Conservation (phyloP, 2,797 vertebrate genomes). For the Argyrosomus regius region DNA sequence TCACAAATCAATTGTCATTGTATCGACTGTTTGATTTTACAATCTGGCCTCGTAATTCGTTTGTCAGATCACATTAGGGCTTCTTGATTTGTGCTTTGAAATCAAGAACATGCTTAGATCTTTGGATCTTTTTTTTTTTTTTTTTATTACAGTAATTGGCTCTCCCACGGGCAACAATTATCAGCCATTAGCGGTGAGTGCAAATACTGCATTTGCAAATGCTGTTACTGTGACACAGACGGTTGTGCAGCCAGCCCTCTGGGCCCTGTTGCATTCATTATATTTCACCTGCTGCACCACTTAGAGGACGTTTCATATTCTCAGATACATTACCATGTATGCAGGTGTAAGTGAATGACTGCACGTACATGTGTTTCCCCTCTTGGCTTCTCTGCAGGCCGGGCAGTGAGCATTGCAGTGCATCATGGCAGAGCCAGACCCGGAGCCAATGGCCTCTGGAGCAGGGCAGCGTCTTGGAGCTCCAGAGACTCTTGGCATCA, state of each 20-base stretch:
- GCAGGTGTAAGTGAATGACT: no score
- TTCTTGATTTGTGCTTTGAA: conserved; percentile 59
- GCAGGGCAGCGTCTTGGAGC: conserved; percentile 93
- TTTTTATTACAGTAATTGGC: conserved; percentile 62
- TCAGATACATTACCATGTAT: not conserved
- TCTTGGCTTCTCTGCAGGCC: conserved; percentile 57
- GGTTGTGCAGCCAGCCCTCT: conserved; percentile 50
- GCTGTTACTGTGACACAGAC: conserved; percentile 55
- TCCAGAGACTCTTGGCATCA: conserved; percentile 95
- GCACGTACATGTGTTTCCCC: not conserved
- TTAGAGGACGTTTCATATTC: not conserved
- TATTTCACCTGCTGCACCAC: conserved; percentile 26
- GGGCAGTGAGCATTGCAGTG: conserved; percentile 61
- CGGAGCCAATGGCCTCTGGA: conserved; percentile 88
- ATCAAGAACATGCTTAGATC: conserved; percentile 58
- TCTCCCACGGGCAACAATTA: conserved; percentile 77
- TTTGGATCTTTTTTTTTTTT: conserved; percentile 18
- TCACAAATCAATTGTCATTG: conserved; percentile 23
- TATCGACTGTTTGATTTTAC: conserved; percentile 67
- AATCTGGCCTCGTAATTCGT: conserved; percentile 42
- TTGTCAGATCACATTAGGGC: conserved; percentile 65
- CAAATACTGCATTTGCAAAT: conserved; percentile 74
- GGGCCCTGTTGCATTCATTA: conserved; percentile 19
- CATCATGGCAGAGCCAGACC: conserved; percentile 94
- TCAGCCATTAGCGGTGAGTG: conserved; percentile 72